These are phyloP conservation scores for Tridacna crocea DNA, from an alignment of 2,888 invertebrate species.

Conservation along the genomic window DNA sequence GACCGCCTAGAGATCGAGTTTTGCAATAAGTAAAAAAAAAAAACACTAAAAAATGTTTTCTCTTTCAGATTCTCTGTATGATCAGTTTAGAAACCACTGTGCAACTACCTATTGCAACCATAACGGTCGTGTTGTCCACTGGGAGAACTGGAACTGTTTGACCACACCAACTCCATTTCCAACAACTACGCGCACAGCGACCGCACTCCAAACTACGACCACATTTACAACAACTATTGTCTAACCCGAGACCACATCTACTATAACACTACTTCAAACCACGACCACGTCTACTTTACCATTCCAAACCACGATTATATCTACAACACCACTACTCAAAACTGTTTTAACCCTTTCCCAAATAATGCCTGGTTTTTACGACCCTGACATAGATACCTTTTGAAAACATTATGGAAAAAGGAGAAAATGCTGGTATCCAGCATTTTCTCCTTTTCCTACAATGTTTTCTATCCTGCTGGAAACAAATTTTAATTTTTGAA, in stretches of 20 bases:
- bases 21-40: not conserved
- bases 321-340: too few species aligned
- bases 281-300: too few species aligned
- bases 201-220: not conserved
- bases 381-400: too few species aligned
- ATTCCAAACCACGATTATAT: too few species aligned
- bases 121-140: constrained; percentile 5
- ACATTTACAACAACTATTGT: not conserved
- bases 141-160: constrained; percentile 25
- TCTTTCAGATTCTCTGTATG: constrained; percentile 12
- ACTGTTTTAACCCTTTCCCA: too few species aligned
- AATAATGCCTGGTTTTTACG: too few species aligned
- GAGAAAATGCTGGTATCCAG: too few species aligned
- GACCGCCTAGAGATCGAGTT: not conserved
- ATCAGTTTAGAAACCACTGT: constrained; percentile 1
- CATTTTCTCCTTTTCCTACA: too few species aligned
- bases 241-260: not conserved
- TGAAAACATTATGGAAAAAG: too few species aligned
- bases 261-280: not conserved
- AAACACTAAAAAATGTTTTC: not conserved
- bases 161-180: constrained; percentile 15
- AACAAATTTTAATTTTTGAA: too few species aligned
- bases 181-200: not conserved
- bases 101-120: constrained; percentile 5
- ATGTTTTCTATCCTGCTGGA: too few species aligned